Evolutionary conservation across 30 jellyfish, hydroid and myxozoan species (phyloP), one percentile per base, ranked within the genome.

Genomic region (Aurelia aurita): DNA sequence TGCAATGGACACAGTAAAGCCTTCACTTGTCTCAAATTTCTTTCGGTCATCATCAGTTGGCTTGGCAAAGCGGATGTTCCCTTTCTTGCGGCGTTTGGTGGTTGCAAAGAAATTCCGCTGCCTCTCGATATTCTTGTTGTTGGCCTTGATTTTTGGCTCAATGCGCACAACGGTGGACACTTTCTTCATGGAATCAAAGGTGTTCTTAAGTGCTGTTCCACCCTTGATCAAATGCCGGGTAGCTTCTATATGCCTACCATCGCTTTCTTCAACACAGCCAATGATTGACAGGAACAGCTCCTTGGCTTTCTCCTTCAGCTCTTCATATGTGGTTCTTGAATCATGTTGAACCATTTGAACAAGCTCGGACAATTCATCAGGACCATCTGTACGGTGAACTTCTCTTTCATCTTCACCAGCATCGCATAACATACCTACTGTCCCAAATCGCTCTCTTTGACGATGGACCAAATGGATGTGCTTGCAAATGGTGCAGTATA

Each of bases 31-130:
- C 65, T 54, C 19, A 45, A 71, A 71, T 21, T 71, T 46, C 22
- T 71, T 47, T 71, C 69, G 34, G 19, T 71, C 83, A 5, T 71
- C 68, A 46, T 71, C 83, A 46, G 35, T 71, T 43, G 83, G 83
- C 69, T 71, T 71, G 67, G 83, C 69, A 71, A 71, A 71, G 19
- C 83, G 28, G 27, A 71, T 71, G 68, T 71, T 71, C 27, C 68
- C 58, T 29, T 71, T 71, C 27, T 71, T 71, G 23, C 69, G 19
- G 69, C 83, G 67, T 29, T 71, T 71, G 16, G 83, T 71, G 19
- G 83, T 71, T 15, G 69, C 22, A 25, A 71, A 71, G 44, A 71
- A 71, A 14, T 35, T 35, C 7, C 83, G 44, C 45, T 71, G 83
- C 83, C 46, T 18, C 19, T 35, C 83, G 22, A 71, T 71, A 25